phyloP scores from a whole-genome alignment of 2,888 invertebrate genomes.

The Torymus auratus region DNA sequence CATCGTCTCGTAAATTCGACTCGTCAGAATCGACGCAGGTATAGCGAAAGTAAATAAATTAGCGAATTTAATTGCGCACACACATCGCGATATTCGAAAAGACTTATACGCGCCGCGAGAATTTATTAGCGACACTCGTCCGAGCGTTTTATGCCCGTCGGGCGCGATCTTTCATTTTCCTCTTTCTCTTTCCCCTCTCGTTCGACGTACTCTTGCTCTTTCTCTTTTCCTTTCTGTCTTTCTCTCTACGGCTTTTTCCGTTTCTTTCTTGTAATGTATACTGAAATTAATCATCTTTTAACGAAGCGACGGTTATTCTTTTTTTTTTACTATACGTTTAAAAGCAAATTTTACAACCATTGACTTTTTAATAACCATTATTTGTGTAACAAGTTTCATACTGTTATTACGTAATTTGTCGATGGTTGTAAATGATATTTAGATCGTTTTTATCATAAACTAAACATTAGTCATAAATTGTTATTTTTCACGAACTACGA shows the following conservation, averaged over 20 bases:
- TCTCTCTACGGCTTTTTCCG: background rate
- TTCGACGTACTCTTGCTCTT: background rate
- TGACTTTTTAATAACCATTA: too few species aligned
- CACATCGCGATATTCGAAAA: background rate
- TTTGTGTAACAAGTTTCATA: too few species aligned
- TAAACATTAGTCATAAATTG: too few species aligned
- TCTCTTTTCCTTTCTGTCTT: constrained; percentile 13
- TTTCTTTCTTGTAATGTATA: constrained; percentile 1
- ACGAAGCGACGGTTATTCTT: background rate
- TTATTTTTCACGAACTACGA: too few species aligned
- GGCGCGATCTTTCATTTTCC: constrained; percentile 34
- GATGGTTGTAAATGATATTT: too few species aligned
- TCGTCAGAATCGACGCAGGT: background rate
- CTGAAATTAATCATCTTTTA: background rate
- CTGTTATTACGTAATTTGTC: too few species aligned
- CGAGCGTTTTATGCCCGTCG: constrained; percentile 36
- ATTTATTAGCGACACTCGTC: constrained; percentile 52
- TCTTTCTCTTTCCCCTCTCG: background rate
- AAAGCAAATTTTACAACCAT: too few species aligned
- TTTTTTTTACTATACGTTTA: too few species aligned
- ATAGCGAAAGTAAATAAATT: constrained; percentile 43
- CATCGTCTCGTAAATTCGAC: constrained; percentile 8
- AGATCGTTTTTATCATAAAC: too few species aligned
- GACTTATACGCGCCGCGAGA: constrained; percentile 27
- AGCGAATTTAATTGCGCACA: constrained; percentile 41